Base-by-base conservation (phyloP, 2,797 vertebrate genomes). In the Mormyrops attenuatus region DNA sequence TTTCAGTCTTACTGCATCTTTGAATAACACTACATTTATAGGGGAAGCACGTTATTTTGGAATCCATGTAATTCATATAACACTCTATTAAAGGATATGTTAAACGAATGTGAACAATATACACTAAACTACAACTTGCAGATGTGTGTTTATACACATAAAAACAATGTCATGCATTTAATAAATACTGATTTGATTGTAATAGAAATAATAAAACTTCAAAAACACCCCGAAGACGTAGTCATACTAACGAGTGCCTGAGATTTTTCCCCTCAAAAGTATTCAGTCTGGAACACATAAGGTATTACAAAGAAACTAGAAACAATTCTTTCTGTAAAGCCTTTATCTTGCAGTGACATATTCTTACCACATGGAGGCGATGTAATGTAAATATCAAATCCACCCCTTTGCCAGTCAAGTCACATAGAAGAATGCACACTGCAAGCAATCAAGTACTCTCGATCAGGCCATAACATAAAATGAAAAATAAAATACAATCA, bases 331-430 rank as follows among this genome's bases (percentile, higher is more conserved):
- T 49, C n/a, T 15, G 11, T 2, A 9, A 84, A 84, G 3, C 77
- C 49, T 85, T 50, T 30, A 5, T 85, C 41, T 30, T 50, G 82
- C 82, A 85, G 22, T 85, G 26, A 85, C 82, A 11, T 26, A n/a
- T 85, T 49, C 38, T 85, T 30, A 50, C 82, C 82, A 85, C 47
- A 85, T 85, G 82, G 82, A 49, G 82, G 82, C 47, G 49, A 85
- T 22, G n/a, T 20, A 84, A 84, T 38, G 73, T 80, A 80, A 80
- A 80, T 80, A 44, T 44, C 73, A 41, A 80, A 44, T 44, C 41
- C 9, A 30, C 7, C 66, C 15, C 13, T 38, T 73, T 73, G 66
- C 13, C 66, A 73, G 66, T 73, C 66, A 73, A 73, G 30, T 73
- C 66, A 73, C 66, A 73, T 17, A 38, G 66, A 38, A 73, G 66